These are phyloP conservation scores for Drosophila pandora DNA, from an alignment of 1,140 invertebrate genomes.

Conservation along the genomic window DNA sequence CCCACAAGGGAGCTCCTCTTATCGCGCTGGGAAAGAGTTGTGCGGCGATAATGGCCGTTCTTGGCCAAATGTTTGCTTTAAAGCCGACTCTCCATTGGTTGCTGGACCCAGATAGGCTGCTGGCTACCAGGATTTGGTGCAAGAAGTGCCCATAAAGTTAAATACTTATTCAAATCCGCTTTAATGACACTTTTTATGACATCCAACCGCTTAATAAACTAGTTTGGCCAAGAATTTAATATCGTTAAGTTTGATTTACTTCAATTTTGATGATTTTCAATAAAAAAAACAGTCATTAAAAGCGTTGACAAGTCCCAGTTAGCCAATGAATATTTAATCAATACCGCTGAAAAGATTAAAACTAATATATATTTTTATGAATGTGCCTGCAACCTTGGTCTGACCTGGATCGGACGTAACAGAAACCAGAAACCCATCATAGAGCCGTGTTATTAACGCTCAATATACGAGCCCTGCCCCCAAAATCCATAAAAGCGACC, in stretches of 20 bases:
- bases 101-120: conserved; percentile 13
- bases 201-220: neutral
- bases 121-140: conserved; percentile 17
- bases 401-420: conserved; percentile 18
- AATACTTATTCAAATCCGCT: neutral
- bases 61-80: conserved; percentile 41
- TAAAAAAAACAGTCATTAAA: conserved; percentile 9
- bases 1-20: conserved; percentile 23
- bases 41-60: conserved; percentile 30
- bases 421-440: neutral
- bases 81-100: conserved; percentile 39
- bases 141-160: neutral
- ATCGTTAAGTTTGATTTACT: conserved; percentile 2
- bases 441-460: conserved; percentile 41
- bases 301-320: neutral
- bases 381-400: neutral
- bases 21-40: conserved; percentile 22
- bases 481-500: conserved; percentile 7
- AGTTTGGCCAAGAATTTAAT: neutral
- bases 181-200: neutral
- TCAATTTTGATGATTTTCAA: neutral
- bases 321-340: neutral
- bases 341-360: neutral
- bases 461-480: conserved; percentile 29
- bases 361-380: neutral